These are phyloP conservation scores for Paraescarpia echinospica DNA, from an alignment of 1,140 invertebrate species.

Conservation along the genomic window DNA sequence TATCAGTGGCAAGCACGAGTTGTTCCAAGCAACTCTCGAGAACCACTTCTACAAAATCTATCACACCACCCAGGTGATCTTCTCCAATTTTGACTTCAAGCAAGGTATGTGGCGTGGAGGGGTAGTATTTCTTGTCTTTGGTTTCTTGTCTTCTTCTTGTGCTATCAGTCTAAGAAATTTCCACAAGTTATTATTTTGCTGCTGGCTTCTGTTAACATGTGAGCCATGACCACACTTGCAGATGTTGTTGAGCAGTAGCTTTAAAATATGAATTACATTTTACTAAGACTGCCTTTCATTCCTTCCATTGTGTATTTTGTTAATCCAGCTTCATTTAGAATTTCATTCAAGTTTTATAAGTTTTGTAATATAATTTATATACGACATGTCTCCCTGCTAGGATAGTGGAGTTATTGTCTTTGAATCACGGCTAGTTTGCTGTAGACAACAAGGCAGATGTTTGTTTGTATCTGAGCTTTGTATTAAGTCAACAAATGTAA, in stretches of 20 bases:
- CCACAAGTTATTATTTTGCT: not conserved
- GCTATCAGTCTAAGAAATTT: not conserved
- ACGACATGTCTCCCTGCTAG: no score
- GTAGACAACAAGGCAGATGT: no score
- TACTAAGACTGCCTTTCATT: no score
- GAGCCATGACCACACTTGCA: not conserved
- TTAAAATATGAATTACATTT: no score
- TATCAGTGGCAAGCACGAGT: not conserved
- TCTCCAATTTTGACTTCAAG: not conserved
- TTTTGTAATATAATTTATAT: no score
- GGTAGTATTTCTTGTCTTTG: not conserved
- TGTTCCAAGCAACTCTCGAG: not conserved
- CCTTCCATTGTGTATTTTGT: not conserved
- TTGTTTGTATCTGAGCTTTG: no score
- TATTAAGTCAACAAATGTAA: not conserved
- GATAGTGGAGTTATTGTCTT: no score
- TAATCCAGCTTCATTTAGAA: not conserved
- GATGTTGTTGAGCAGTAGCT: not conserved
- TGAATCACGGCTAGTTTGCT: no score
- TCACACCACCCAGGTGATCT: not conserved
- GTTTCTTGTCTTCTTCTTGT: not conserved
- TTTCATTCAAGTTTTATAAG: no score
- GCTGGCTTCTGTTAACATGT: not conserved
- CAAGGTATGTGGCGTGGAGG: not conserved
- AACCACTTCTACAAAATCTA: constrained; percentile 1